These are phyloP conservation scores for Caenorhabditis sp. DNA, from an alignment of 2,888 invertebrate species.

Conservation along the genomic window DNA sequence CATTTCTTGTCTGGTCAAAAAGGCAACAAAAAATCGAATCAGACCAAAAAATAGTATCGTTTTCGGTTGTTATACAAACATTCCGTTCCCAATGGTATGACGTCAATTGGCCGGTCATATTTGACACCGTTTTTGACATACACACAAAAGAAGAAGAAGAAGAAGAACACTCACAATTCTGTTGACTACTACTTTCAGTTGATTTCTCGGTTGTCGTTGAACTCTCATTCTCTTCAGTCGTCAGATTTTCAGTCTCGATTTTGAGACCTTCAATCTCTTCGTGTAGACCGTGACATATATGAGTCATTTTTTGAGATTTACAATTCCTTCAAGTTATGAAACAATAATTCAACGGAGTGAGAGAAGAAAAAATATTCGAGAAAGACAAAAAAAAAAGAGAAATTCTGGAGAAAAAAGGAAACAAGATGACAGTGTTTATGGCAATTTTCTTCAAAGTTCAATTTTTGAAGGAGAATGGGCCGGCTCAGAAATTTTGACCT, in stretches of 20 bases:
- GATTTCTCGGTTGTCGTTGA: not conserved
- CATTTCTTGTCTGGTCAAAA: constrained; percentile 2
- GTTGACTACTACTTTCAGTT: not conserved
- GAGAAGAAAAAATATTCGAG: not conserved
- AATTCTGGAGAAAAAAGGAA: too few species aligned
- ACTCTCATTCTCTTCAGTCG: not conserved
- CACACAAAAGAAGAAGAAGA: too few species aligned
- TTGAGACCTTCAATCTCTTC: constrained; percentile 17
- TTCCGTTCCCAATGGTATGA: too few species aligned
- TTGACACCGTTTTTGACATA: too few species aligned
- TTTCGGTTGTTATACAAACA: too few species aligned
- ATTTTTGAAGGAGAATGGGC: too few species aligned
- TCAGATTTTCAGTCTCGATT: constrained; percentile 7
- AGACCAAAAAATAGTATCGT: constrained; percentile 9
- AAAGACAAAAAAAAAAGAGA: not conserved
- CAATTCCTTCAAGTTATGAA: too few species aligned
- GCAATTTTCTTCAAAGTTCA: not conserved
- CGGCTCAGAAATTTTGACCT: too few species aligned
- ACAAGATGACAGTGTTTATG: not conserved
- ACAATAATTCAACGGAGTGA: not conserved
- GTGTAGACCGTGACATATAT: constrained; percentile 3
- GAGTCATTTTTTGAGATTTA: not conserved
- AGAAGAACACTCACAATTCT: not conserved
- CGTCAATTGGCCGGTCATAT: too few species aligned
- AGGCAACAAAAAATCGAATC: constrained; percentile 1